Evolutionary conservation across 2,888 invertebrate species (phyloP).

Genomic region (Steromphala cineraria): DNA sequence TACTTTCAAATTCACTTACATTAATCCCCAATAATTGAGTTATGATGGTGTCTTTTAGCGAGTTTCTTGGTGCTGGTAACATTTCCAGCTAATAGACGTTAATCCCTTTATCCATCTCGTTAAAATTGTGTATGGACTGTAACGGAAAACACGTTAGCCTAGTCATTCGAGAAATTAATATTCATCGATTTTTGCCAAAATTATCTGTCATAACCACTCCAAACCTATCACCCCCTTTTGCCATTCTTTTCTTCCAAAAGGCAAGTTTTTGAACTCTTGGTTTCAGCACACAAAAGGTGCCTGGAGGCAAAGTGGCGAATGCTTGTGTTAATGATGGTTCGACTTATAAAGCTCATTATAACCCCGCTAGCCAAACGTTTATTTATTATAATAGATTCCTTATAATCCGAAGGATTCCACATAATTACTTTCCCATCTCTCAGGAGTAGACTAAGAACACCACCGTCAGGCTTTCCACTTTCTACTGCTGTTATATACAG

Average conservation of each 20-base stretch:
- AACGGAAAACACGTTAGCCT: not conserved
- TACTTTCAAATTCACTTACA: too few relatives aligned
- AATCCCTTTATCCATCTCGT: not conserved
- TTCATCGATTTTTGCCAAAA: constrained; percentile 7
- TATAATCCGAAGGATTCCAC: not conserved
- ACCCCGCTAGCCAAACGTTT: constrained; percentile 2
- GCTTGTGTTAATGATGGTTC: not conserved
- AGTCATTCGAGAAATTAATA: constrained; percentile 8
- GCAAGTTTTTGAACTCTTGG: constrained; percentile 8
- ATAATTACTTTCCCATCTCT: not conserved
- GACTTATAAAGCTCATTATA: not conserved
- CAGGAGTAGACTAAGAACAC: not conserved
- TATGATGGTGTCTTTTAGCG: too few relatives aligned
- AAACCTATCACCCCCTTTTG: not conserved
- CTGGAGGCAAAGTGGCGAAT: not conserved
- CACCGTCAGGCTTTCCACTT: not conserved
- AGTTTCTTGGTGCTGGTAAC: not conserved
- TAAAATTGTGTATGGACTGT: not conserved
- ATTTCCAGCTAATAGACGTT: not conserved
- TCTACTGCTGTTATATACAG: not conserved
- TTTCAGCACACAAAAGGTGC: not conserved
- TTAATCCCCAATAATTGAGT: too few relatives aligned
- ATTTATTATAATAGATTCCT: constrained; percentile 6
- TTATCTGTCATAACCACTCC: constrained; percentile 10
- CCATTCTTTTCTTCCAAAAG: constrained; percentile 6